Conservation (phyloP, 2,888 invertebrate species). For the Fissipunctia ypsillon region DNA sequence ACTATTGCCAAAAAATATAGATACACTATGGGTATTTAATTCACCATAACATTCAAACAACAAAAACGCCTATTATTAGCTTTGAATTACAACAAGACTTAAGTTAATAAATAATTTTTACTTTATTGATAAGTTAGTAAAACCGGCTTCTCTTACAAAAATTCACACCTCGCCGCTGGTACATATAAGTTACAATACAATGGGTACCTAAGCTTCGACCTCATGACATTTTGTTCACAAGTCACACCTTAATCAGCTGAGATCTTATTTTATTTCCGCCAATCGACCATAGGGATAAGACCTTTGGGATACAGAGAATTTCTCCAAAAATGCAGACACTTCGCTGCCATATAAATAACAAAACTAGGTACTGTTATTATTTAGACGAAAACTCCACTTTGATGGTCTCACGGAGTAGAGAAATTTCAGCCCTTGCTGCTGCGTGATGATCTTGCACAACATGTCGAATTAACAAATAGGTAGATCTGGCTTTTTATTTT, state of each 20-base stretch:
- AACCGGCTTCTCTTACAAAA: no score
- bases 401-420: background rate
- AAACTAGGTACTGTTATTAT: background rate
- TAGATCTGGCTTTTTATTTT: background rate
- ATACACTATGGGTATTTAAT: no score
- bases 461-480: background rate
- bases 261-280: background rate
- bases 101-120: no score
- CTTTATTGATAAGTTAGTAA: no score
- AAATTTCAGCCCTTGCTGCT: background rate
- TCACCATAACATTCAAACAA: no score
- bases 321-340: background rate
- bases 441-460: background rate
- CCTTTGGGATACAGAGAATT: background rate
- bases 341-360: background rate
- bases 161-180: no score
- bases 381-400: background rate
- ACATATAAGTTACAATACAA: background rate
- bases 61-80: no score
- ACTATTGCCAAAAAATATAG: no score
- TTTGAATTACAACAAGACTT: no score
- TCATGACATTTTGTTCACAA: background rate
- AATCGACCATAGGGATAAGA: background rate
- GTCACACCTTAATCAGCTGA: background rate
- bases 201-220: no score